Conservation (phyloP, 2,797 vertebrate genomes). For the Mionectes olivaceus region DNA sequence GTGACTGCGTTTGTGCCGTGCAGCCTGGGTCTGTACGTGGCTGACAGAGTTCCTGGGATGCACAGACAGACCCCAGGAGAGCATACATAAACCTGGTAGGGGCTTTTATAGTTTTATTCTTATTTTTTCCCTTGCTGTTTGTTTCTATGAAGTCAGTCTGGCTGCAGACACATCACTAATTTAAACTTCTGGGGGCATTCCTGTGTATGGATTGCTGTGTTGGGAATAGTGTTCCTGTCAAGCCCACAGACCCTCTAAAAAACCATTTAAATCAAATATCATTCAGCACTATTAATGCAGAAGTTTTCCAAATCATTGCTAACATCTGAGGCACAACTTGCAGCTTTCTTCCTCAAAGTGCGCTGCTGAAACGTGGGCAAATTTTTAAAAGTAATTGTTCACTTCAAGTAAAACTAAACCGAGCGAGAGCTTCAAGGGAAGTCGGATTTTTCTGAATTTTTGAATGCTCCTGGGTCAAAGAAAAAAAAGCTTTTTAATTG, state of each 20-base stretch:
- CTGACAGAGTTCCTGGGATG: not conserved
- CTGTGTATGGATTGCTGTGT: not conserved
- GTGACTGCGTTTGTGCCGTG: not conserved
- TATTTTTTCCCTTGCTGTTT: not conserved
- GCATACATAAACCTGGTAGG: not conserved
- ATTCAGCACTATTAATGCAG: slow-evolving; percentile 34
- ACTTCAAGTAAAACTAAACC: slow-evolving; percentile 60
- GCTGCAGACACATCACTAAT: not conserved
- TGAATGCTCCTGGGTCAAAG: slow-evolving; percentile 74
- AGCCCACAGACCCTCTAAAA: not conserved
- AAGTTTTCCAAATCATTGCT: slow-evolving; percentile 6
- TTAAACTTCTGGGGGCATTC: not conserved
- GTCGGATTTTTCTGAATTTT: slow-evolving; percentile 58
- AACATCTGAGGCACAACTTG: slow-evolving; percentile 27
- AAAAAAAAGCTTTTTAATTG: slow-evolving; percentile 83
- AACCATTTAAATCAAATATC: slow-evolving; percentile 2
- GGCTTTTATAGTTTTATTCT: not conserved
- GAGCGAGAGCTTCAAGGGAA: slow-evolving; percentile 65
- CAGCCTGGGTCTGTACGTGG: accelerated
- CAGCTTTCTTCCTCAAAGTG: slow-evolving; percentile 50
- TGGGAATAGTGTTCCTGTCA: not conserved
- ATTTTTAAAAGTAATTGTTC: slow-evolving; percentile 64
- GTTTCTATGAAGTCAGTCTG: not conserved
- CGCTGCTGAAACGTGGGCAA: slow-evolving; percentile 63
- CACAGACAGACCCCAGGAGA: not conserved